These are phyloP conservation scores for Mongoloraphidia duomilia DNA, from an alignment of 2,888 invertebrate genomes.

Conservation along the genomic window DNA sequence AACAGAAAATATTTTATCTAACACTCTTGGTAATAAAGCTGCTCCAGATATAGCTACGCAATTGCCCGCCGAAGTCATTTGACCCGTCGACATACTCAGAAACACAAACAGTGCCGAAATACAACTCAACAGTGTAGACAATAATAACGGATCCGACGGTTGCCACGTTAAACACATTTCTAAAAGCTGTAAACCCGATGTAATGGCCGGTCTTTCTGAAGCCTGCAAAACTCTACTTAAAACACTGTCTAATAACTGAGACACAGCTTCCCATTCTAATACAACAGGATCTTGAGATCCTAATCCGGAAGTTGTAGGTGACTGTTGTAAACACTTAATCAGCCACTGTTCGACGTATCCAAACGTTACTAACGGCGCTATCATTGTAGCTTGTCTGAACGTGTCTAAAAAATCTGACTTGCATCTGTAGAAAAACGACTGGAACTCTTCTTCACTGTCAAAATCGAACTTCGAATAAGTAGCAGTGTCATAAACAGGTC, in stretches of 20 bases:
- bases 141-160: constrained; percentile 64
- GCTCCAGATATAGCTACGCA: constrained; percentile 49
- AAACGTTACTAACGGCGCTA: constrained; percentile 71
- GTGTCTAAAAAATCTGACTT: constrained; percentile 71
- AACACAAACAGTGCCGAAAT: constrained; percentile 86
- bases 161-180: constrained; percentile 63
- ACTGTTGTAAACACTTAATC: constrained; percentile 48
- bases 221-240: constrained; percentile 61
- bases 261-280: constrained; percentile 75
- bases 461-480: constrained; percentile 48
- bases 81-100: constrained; percentile 74
- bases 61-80: constrained; percentile 42
- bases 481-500: constrained; percentile 33
- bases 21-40: constrained; percentile 56
- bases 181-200: constrained; percentile 60
- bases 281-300: constrained; percentile 49
- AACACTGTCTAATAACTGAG: constrained; percentile 66
- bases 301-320: constrained; percentile 24
- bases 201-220: constrained; percentile 58
- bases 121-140: constrained; percentile 77
- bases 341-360: constrained; percentile 74
- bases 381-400: constrained; percentile 63
- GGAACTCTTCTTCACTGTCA: constrained; percentile 84
- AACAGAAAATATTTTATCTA: constrained; percentile 81
- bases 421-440: constrained; percentile 66